A percentile compares a stretch with the other conserved stretches of the same genome.
Evolutionary conservation across 2,888 invertebrate genomes (phyloP).

Genomic region (Cephus spinipes): DNA sequence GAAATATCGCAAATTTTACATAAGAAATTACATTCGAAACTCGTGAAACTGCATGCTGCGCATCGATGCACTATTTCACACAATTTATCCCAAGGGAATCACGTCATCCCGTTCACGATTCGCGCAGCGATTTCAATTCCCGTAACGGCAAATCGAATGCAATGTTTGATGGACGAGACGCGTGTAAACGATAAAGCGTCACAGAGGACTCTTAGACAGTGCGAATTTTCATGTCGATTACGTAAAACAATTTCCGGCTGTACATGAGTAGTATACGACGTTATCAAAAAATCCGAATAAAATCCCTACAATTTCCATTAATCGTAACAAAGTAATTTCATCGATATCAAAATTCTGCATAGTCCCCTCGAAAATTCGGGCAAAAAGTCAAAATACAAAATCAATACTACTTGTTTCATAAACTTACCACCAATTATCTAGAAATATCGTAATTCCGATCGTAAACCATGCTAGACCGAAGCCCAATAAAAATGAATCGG

Average conservation of each 20-base stretch:
- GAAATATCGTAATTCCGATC: not conserved
- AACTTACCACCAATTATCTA: not conserved
- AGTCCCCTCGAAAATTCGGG: not conserved
- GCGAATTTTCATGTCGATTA: not conserved
- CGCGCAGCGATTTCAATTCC: conserved; percentile 11
- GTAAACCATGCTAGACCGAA: not conserved
- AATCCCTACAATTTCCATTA: not conserved
- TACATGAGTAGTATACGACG: not conserved
- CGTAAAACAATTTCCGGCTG: not conserved
- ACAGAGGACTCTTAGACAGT: not conserved
- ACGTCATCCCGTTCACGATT: not conserved
- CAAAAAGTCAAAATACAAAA: not conserved
- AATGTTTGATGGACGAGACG: conserved; percentile 35
- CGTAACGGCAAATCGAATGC: conserved; percentile 47
- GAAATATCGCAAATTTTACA: not conserved
- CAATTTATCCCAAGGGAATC: not conserved
- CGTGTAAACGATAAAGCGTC: not conserved
- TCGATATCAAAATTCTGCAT: not conserved
- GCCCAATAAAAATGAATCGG: conserved; percentile 22
- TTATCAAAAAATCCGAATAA: not conserved
- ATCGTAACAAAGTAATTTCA: not conserved
- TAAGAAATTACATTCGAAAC: not conserved
- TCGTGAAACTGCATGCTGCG: not conserved
- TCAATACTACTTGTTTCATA: not conserved
- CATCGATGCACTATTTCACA: not conserved